Conservation (phyloP, 1,140 invertebrate species). For the Metopolophium dirhodum region DNA sequence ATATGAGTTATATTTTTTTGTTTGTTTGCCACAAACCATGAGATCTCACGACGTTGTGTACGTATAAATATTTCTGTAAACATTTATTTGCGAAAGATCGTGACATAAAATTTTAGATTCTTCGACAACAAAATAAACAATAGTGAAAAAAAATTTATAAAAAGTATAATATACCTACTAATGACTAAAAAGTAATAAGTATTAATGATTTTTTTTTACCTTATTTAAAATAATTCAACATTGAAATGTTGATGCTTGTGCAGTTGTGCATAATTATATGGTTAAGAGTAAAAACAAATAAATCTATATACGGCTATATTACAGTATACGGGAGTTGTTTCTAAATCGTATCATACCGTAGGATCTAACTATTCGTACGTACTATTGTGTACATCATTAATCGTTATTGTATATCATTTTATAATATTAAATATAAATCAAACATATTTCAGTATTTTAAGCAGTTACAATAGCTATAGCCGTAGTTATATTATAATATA, state of each 20-base stretch:
- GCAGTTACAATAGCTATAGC: neutral
- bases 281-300: neutral
- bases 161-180: neutral
- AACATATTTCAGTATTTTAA: neutral
- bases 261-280: neutral
- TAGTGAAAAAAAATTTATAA: neutral
- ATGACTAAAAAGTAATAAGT: neutral
- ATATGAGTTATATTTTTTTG: neutral
- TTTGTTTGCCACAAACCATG: slow-evolving; percentile 21
- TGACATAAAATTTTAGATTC: slow-evolving; percentile 1
- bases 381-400: neutral
- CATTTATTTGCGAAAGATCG: neutral
- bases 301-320: neutral
- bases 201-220: neutral
- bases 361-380: neutral
- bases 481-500: neutral
- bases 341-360: neutral
- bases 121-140: neutral
- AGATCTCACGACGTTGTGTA: neutral
- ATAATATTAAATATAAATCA: neutral
- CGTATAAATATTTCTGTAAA: neutral
- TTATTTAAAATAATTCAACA: neutral
- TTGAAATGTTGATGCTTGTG: neutral
- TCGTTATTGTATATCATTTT: neutral
- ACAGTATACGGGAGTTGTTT: neutral